Evolutionary conservation across 2,888 invertebrate genomes (phyloP).

Genomic region (Drosophila antonietae): DNA sequence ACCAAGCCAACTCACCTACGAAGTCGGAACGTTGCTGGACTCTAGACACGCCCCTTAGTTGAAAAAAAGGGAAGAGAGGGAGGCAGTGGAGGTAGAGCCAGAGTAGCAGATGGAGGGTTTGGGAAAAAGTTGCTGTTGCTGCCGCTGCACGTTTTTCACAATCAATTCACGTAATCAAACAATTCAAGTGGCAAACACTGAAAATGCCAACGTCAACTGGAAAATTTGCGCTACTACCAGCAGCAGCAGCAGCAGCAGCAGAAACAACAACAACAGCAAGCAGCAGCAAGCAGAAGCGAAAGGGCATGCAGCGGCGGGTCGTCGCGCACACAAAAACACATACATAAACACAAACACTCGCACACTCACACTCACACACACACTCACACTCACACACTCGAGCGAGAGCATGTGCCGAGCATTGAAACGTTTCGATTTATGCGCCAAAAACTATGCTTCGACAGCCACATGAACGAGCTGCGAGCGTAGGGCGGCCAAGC

Average conservation of each 20-base stretch:
- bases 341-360: slow-evolving; percentile 13
- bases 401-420: slow-evolving; percentile 56
- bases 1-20: not conserved
- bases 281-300: slow-evolving; percentile 43
- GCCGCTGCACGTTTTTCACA: slow-evolving; percentile 79
- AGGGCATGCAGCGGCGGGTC: slow-evolving; percentile 9
- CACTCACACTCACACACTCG: not conserved
- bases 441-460: slow-evolving; percentile 83
- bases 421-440: slow-evolving; percentile 80
- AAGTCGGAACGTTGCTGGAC: slow-evolving; percentile 8
- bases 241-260: slow-evolving; percentile 41
- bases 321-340: slow-evolving; percentile 18
- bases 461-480: slow-evolving; percentile 79
- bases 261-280: slow-evolving; percentile 31
- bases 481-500: slow-evolving; percentile 26
- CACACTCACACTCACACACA: slow-evolving; percentile 5
- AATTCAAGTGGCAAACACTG: slow-evolving; percentile 84
- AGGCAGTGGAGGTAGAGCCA: too few species aligned
- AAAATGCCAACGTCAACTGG: slow-evolving; percentile 83
- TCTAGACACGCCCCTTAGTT: slow-evolving; percentile 14
- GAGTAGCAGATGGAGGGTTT: too few species aligned
- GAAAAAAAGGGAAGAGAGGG: not conserved
- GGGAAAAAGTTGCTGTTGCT: slow-evolving; percentile 57
- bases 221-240: slow-evolving; percentile 74
- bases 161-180: slow-evolving; percentile 83